Percentiles rank a stretch among this genome's conserved stretches.
Conservation (phyloP, 2,113 vertebrate genomes). For the Ptilorrhoa leucosticta region DNA sequence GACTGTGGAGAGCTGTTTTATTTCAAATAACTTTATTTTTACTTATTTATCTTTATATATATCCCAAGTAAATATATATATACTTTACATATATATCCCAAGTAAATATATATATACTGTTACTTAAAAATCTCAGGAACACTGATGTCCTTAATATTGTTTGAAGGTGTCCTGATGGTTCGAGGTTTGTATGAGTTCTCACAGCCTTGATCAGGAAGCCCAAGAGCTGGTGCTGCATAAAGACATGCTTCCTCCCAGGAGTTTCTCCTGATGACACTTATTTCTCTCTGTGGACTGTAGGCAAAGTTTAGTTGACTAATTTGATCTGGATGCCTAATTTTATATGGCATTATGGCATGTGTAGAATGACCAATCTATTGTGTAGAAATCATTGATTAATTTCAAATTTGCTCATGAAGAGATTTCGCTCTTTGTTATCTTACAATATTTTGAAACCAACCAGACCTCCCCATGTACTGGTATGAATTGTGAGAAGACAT, state of each 20-base stretch:
- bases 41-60: neutral
- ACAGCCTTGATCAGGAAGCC: neutral
- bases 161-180: neutral
- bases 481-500: neutral
- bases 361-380: neutral
- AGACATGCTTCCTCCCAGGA: neutral
- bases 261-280: neutral
- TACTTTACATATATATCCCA: neutral
- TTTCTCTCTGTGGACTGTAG: neutral
- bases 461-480: neutral
- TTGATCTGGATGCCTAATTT: neutral
- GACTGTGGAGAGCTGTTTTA: neutral
- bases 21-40: neutral
- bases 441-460: neutral
- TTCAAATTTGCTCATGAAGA: neutral
- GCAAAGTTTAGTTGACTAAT: neutral
- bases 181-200: neutral
- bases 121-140: neutral
- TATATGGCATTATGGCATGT: neutral
- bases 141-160: neutral
- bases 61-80: neutral
- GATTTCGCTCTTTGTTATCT: neutral
- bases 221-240: neutral
- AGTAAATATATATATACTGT: neutral
- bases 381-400: neutral